Evolutionary conservation across 2,888 invertebrate species (phyloP).

Genomic region (Bedellia somnulentella): DNA sequence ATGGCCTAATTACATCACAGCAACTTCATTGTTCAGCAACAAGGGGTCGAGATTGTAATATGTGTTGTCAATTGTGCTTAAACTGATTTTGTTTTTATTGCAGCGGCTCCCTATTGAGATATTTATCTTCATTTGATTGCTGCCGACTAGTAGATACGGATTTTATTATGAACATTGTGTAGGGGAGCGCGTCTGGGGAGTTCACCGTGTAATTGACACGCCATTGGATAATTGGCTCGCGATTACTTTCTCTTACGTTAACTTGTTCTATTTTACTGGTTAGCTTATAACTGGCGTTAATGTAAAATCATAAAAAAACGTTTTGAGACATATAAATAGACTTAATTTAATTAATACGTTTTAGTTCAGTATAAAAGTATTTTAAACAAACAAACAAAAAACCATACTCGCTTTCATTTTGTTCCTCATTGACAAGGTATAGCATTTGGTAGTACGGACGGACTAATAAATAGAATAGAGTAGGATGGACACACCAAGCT

Average conservation of each 20-base stretch:
- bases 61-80: conserved; percentile 50
- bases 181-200: conserved; percentile 31
- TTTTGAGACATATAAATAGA: too few relatives aligned
- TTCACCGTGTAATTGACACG: conserved; percentile 41
- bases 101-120: conserved; percentile 37
- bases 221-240: conserved; percentile 46
- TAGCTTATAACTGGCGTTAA: too few relatives aligned
- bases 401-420: too few relatives aligned
- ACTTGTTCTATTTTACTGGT: too few relatives aligned
- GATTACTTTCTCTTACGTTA: conserved; percentile 25
- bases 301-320: too few relatives aligned
- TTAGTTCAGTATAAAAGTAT: too few relatives aligned
- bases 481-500: conserved; percentile 35
- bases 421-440: too few relatives aligned
- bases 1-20: conserved; percentile 16
- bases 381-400: too few relatives aligned
- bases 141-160: conserved; percentile 41
- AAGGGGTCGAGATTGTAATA: conserved; percentile 24
- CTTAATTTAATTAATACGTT: too few relatives aligned
- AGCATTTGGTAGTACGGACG: too few relatives aligned
- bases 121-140: conserved; percentile 53
- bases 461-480: too few relatives aligned
- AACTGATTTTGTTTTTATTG: conserved; percentile 55
- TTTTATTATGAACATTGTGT: conserved; percentile 46
- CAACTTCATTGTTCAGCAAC: conserved; percentile 1